Percentiles rank a stretch among this genome's conserved stretches.
phyloP scores from a whole-genome alignment of 2,113 vertebrate genomes.

The Dendropsophus ebraccatus region DNA sequence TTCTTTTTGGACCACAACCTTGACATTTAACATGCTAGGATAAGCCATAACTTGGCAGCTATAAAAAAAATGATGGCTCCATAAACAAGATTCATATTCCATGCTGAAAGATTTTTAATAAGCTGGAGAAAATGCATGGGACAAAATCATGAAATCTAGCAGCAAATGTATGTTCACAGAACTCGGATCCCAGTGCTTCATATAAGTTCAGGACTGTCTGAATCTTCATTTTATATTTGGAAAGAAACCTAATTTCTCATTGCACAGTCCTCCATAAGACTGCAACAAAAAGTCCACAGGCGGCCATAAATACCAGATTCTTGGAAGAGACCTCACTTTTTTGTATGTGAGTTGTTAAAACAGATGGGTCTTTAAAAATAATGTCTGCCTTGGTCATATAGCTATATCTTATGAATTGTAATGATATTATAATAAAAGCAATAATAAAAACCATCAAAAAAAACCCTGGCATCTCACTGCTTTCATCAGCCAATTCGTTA shows the following conservation, averaged over 20 bases:
- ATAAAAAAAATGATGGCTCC: background rate
- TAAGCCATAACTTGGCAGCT: background rate
- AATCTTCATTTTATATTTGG: background rate
- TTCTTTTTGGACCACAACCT: too few relatives aligned
- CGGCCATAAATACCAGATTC: background rate
- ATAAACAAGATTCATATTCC: background rate
- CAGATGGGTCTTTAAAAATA: slow-evolving; percentile 1
- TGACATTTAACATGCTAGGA: background rate
- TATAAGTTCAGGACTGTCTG: background rate
- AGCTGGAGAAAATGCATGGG: background rate
- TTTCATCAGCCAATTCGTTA: background rate
- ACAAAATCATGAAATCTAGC: background rate
- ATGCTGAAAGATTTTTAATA: background rate
- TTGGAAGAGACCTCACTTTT: background rate
- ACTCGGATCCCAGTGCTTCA: background rate
- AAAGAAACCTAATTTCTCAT: background rate
- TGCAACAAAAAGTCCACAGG: background rate
- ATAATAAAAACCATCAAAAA: background rate
- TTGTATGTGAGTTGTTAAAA: background rate
- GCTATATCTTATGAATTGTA: background rate
- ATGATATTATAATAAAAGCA: background rate
- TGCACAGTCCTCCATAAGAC: background rate
- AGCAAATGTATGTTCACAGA: background rate
- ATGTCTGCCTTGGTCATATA: background rate
- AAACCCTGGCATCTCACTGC: too few relatives aligned